phyloP scores from a whole-genome alignment of 2,888 invertebrate species.

The Malthinus seriepunctatus region DNA sequence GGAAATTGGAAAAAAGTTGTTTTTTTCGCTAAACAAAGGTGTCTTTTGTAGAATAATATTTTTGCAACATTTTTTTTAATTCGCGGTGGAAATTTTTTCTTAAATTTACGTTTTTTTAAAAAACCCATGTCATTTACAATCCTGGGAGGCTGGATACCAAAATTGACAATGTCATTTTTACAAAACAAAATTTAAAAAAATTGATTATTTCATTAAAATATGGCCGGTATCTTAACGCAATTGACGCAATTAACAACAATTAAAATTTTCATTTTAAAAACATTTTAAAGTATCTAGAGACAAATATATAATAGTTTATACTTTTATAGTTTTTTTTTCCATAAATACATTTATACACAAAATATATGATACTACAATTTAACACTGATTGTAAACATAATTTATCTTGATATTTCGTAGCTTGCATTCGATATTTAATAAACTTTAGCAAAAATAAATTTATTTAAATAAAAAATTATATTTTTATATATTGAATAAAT shows the following conservation, averaged over 20 bases:
- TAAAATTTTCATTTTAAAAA: slow-evolving; percentile 15
- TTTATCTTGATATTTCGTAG: slow-evolving; percentile 21
- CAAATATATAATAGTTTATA: slow-evolving; percentile 28
- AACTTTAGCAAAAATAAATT: background rate
- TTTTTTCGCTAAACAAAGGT: too few relatives aligned
- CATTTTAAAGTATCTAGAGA: slow-evolving; percentile 31
- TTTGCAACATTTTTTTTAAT: too few relatives aligned
- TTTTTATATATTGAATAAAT: background rate
- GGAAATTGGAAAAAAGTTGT: background rate
- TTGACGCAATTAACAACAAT: slow-evolving; percentile 17
- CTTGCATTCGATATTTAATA: slow-evolving; percentile 16
- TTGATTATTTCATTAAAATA: slow-evolving; percentile 2
- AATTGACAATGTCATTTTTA: slow-evolving; percentile 36
- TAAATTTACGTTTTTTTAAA: background rate
- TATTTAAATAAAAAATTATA: background rate
- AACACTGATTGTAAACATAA: slow-evolving; percentile 28
- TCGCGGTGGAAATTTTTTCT: background rate
- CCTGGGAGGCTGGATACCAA: slow-evolving; percentile 52
- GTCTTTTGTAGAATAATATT: too few relatives aligned
- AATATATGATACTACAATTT: slow-evolving; percentile 35
- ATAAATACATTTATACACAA: slow-evolving; percentile 39
- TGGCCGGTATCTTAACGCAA: background rate
- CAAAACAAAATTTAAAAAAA: background rate
- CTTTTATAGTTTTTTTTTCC: slow-evolving; percentile 16
- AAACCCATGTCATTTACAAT: slow-evolving; percentile 31